phyloP scores from a whole-genome alignment of 2,797 vertebrate genomes.

The Tenualosa ilisha region DNA sequence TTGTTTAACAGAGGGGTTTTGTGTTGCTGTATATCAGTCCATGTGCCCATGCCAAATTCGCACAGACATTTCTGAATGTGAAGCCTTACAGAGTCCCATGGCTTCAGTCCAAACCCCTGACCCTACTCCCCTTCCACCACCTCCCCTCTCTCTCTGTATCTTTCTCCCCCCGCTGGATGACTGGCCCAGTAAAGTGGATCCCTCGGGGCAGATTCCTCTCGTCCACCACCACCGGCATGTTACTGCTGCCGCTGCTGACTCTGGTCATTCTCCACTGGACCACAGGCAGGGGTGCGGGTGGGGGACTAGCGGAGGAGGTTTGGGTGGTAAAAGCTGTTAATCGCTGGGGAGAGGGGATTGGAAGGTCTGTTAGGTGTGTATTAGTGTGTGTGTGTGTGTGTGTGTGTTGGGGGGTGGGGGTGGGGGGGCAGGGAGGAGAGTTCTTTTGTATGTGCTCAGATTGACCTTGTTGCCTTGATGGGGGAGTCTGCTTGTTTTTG shows the following conservation, averaged over 20 bases:
- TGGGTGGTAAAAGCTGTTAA: conserved; percentile 2
- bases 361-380: not conserved
- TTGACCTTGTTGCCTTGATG: conserved; percentile 10
- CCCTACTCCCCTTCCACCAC: not conserved
- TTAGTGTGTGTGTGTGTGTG: not conserved
- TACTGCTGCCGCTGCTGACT: not conserved
- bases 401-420: not conserved
- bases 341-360: not conserved
- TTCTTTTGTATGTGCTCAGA: not conserved
- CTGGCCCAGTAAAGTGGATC: conserved; percentile 25
- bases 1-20: not conserved
- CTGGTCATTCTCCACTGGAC: not conserved
- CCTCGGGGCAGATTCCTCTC: conserved; percentile 33
- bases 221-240: not conserved
- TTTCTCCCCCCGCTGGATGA: conserved; percentile 6
- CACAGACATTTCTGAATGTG: not conserved
- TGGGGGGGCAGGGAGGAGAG: not conserved
- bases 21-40: not conserved
- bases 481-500: not conserved
- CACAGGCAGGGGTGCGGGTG: not conserved
- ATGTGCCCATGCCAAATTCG: not conserved
- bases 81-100: not conserved
- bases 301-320: not conserved
- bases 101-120: not conserved
- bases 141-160: not conserved